Conservation (phyloP, 2,797 vertebrate species). For the Amblyraja radiata region DNA sequence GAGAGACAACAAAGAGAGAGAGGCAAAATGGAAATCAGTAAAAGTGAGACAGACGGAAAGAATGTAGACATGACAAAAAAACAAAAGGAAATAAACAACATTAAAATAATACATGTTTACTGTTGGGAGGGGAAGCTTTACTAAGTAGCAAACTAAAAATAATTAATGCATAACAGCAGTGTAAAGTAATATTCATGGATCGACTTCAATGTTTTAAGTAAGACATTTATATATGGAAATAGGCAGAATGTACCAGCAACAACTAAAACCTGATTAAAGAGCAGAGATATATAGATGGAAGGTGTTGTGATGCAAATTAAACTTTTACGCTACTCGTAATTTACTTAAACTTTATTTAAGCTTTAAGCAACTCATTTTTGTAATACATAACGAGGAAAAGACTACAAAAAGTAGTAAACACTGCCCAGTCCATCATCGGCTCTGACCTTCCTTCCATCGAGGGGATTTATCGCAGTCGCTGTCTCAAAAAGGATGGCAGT, state of each 20-base stretch:
- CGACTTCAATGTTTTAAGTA: not conserved
- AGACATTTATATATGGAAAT: not conserved
- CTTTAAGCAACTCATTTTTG: no score
- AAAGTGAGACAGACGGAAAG: not conserved
- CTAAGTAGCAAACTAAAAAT: not conserved
- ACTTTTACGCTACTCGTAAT: no score
- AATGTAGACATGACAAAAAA: not conserved
- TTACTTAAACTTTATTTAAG: no score
- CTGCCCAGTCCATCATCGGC: no score
- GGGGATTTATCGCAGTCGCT: no score
- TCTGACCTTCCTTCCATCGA: no score
- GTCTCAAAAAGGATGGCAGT: no score
- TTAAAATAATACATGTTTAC: not conserved
- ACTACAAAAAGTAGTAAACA: no score
- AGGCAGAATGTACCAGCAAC: not conserved
- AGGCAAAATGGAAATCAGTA: not conserved
- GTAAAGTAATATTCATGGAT: not conserved
- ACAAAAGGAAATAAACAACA: conserved; percentile 2
- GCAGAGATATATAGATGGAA: not conserved
- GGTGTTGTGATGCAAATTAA: no score
- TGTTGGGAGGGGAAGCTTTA: not conserved
- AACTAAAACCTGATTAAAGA: not conserved
- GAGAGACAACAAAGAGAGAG: not conserved
- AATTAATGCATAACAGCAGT: not conserved
- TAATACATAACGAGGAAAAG: no score